phyloP scores from a whole-genome alignment of 1,140 invertebrate species.

The Propsilocerus akamusi region DNA sequence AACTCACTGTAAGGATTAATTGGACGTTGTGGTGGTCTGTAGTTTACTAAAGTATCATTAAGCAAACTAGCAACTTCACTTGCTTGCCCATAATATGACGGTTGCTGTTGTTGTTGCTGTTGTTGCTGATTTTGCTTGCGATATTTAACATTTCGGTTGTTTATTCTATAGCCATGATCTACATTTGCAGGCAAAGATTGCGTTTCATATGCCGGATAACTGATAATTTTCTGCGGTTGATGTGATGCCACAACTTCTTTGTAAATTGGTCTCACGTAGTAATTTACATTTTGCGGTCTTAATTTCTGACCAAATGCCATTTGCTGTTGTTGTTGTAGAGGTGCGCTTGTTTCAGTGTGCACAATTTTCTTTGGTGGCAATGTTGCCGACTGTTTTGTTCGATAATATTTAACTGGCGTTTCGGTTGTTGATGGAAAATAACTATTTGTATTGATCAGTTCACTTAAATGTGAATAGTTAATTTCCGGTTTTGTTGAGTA shows the following conservation, averaged over 20 bases:
- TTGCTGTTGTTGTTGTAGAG: conserved; percentile 18
- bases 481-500: conserved; percentile 26
- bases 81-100: not conserved
- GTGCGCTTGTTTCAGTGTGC: conserved; percentile 7
- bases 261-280: not conserved
- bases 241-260: conserved; percentile 9
- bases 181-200: conserved; percentile 6
- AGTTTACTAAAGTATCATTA: conserved; percentile 42
- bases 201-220: conserved; percentile 7
- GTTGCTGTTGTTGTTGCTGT: conserved; percentile 15
- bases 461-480: conserved; percentile 9
- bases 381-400: conserved; percentile 40
- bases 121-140: conserved; percentile 23
- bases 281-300: not conserved
- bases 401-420: conserved; percentile 36
- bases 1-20: conserved; percentile 50
- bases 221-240: conserved; percentile 14
- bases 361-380: conserved; percentile 28
- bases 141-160: conserved; percentile 14
- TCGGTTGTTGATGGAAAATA: conserved; percentile 28
- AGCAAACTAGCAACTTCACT: conserved; percentile 23
- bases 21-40: conserved; percentile 30
- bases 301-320: conserved; percentile 21
- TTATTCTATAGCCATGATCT: conserved; percentile 5
- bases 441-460: conserved; percentile 21